Base-by-base conservation (phyloP, 2,113 vertebrate genomes). In the Hemiscyllium ocellatum region DNA sequence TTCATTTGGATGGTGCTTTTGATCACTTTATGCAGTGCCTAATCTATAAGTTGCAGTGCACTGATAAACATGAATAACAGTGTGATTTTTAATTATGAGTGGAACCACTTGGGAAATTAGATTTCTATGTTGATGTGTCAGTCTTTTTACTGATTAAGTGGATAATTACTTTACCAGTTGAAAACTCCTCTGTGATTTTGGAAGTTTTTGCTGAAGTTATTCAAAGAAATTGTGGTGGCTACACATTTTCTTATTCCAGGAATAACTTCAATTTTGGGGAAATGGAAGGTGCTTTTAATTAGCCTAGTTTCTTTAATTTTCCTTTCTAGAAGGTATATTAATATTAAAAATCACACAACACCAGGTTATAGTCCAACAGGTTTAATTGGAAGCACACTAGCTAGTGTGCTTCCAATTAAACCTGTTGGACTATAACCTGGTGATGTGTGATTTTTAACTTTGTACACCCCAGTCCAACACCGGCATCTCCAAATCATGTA, bases 101-200 rank as follows among this genome's bases (percentile, higher is more conserved):
- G 69, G 61, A 70, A 24, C 69, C 94, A 95, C 68, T 95, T 95
- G 94, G 94, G 94, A 95, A 95, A 95, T 95, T 95, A 72, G 94
- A 95, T 95, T 95, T 95, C 42, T 47, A 69, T 95, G 94, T 95
- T 72, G 68, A 76, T 95, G 94, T 70, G 22, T 72, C 69, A 72
- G 94, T 50, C 68, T 29, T 95, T 94, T 95, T 72, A 95, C 42
- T 95, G 66, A 72, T 95, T 70, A 95, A 95, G 13, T 95, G 69
- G 68, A 50, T 95, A 95, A 95, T 95, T 95, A 22, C 20, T 95
- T 95, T 52, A 72, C 37, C 94, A 72, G 8, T 42, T 70, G 66
- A 95, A 72, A 12, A 33, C 42, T 72, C 42, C 22, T n/a, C 89
- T 90, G 56, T 90, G 52, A 10, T 90, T 90, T 76, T 95, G 93